Evolutionary conservation across 2,113 vertebrate species (phyloP).

Genomic region (Myanophis thanlyinensis): DNA sequence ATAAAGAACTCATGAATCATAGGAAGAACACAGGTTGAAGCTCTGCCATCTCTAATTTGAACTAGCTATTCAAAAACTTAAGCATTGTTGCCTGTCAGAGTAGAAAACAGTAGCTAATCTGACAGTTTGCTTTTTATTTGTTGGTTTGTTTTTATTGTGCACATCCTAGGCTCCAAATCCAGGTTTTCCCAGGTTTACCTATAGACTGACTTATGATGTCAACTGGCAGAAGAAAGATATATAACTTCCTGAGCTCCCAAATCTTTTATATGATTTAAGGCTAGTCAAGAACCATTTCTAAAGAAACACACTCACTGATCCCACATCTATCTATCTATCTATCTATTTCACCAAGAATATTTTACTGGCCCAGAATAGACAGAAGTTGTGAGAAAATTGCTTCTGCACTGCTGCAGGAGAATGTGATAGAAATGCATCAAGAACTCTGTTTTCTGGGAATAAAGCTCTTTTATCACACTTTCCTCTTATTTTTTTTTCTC

Average conservation of each 20-base stretch:
- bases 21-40: background rate
- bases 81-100: background rate
- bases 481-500: background rate
- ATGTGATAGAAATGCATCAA: background rate
- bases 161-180: background rate
- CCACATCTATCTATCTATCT: background rate
- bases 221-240: background rate
- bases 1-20: background rate
- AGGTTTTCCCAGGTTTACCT: background rate
- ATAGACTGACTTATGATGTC: background rate
- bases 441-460: background rate
- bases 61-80: background rate
- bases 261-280: background rate
- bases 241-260: background rate
- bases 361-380: background rate
- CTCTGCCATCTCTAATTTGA: background rate
- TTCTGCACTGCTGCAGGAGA: background rate
- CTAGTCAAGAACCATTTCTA: background rate
- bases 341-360: background rate
- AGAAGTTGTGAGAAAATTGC: background rate
- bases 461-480: background rate
- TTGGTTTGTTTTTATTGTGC: background rate
- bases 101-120: background rate
- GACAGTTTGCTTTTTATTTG: background rate
- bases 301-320: background rate